Conservation (phyloP, 1,140 invertebrate species). For the Drosophila ogumai region DNA sequence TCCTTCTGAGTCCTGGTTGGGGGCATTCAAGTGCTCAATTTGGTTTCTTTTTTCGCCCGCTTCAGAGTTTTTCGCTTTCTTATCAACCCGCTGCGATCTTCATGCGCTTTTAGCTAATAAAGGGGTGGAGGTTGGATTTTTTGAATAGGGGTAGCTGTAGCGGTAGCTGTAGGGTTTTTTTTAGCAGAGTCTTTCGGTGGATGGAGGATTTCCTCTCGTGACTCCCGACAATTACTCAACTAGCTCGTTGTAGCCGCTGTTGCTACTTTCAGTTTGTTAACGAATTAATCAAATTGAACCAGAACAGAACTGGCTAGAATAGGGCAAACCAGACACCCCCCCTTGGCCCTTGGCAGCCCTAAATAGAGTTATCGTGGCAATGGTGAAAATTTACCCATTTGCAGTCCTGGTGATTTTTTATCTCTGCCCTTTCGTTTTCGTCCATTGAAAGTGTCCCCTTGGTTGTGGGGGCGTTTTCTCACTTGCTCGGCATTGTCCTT, state of each 20-base stretch:
- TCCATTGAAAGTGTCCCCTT: conserved; percentile 59
- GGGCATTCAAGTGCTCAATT: conserved; percentile 79
- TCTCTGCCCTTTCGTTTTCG: conserved; percentile 54
- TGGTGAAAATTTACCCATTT: conserved; percentile 53
- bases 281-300: conserved; percentile 83
- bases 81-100: conserved; percentile 69
- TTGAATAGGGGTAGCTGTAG: conserved; percentile 32
- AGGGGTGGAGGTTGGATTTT: conserved; percentile 25
- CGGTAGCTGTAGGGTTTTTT: conserved; percentile 33
- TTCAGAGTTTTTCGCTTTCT: conserved; percentile 33
- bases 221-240: conserved; percentile 77
- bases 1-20: conserved; percentile 1
- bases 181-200: conserved; percentile 4
- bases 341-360: conserved; percentile 18
- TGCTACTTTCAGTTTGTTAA: conserved; percentile 82
- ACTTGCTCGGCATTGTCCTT: conserved; percentile 57
- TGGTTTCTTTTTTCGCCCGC: conserved; percentile 11
- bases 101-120: conserved; percentile 81
- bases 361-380: conserved; percentile 72
- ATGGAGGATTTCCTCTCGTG: conserved; percentile 55
- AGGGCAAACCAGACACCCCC: conserved; percentile 27
- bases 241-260: conserved; percentile 51
- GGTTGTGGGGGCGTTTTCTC: conserved; percentile 65
- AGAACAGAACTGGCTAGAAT: conserved; percentile 23
- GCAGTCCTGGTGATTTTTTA: conserved; percentile 59